phyloP scores from a whole-genome alignment of 2,888 invertebrate species.

The Lacanobia wlatinum region DNA sequence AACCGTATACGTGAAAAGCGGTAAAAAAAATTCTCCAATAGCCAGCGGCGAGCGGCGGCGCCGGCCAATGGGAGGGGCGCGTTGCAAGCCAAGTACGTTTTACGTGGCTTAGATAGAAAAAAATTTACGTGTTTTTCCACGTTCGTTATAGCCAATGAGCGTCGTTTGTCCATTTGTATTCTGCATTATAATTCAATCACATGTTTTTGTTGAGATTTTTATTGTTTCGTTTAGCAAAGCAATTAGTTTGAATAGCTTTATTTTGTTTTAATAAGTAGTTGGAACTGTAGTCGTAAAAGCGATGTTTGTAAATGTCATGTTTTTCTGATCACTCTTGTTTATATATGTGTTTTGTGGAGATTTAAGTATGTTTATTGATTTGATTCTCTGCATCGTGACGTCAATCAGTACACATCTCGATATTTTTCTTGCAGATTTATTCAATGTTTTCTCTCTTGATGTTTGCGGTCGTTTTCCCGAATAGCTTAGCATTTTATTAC shows the following conservation, averaged over 20 bases:
- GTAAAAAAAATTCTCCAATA: slow-evolving; percentile 88
- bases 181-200: slow-evolving; percentile 82
- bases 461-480: background rate
- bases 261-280: slow-evolving; percentile 46
- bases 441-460: background rate
- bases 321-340: slow-evolving; percentile 18
- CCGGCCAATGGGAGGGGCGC: slow-evolving; percentile 81
- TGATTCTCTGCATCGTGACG: slow-evolving; percentile 1
- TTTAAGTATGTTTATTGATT: background rate
- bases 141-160: slow-evolving; percentile 84
- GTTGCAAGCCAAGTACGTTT: slow-evolving; percentile 84
- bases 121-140: slow-evolving; percentile 88
- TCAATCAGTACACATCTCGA: background rate
- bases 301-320: slow-evolving; percentile 18
- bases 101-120: slow-evolving; percentile 89
- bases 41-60: slow-evolving; percentile 71
- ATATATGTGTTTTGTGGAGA: slow-evolving; percentile 1
- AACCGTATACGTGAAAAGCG: slow-evolving; percentile 88
- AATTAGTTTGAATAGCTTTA: slow-evolving; percentile 53
- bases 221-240: slow-evolving; percentile 57
- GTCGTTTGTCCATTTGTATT: slow-evolving; percentile 73
- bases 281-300: slow-evolving; percentile 5
- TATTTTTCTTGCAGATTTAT: background rate
- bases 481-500: background rate
- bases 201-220: slow-evolving; percentile 74